Evolutionary conservation across 1,140 invertebrate genomes (phyloP), one percentile per base, ranked within the genome.

Genomic region (Harlomillsia oculata): DNA sequence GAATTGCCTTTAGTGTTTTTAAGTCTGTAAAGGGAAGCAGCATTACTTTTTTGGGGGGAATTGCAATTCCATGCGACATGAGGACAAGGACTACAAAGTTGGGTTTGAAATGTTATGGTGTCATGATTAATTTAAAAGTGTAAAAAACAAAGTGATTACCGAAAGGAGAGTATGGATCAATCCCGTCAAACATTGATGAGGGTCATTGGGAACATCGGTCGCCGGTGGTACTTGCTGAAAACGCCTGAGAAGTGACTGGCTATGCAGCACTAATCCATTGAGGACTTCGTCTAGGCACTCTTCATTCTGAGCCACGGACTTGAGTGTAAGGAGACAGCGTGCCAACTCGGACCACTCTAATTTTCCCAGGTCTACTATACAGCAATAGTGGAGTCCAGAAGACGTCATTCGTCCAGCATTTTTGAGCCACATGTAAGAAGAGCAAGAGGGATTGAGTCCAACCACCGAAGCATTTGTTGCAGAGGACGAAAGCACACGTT

Each of bases 231-330:
- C 60, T 60, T 65, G 63, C 41, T 65, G 63, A 52, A 65, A 65
- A 25, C 63, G 40, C 29, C 36, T 52, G 21, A 65, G 49, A 14
- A 65, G 56, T 20, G 63, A 61, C 21, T 62, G 56, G 41, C 48
- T 44, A 53, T 65, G 63, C 40, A 43, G 37, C 18, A 57, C 46
- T n/a, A 65, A 53, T 53, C 63, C 63, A 20, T 65, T 56, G 30
- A 65, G 60, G 39, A 65, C 56, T 5, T 65, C 63, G 39, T 65
- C 63, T 62, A 65, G 63, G 63, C 63, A 65, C 63, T 65, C 63
- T 41, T 65, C 63, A 48, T 65, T 65, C 46, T 53, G 56, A 21
- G 59, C 52, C 20, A 65, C 48, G 14, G 63, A 65, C 40, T 65
- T 65, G n/a, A 65, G 53, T 9, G 63, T 65, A 13, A 59, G 28